phyloP scores from a whole-genome alignment of 37 sponge, comb jelly and placozoan species.

The Beroe ovata region DNA sequence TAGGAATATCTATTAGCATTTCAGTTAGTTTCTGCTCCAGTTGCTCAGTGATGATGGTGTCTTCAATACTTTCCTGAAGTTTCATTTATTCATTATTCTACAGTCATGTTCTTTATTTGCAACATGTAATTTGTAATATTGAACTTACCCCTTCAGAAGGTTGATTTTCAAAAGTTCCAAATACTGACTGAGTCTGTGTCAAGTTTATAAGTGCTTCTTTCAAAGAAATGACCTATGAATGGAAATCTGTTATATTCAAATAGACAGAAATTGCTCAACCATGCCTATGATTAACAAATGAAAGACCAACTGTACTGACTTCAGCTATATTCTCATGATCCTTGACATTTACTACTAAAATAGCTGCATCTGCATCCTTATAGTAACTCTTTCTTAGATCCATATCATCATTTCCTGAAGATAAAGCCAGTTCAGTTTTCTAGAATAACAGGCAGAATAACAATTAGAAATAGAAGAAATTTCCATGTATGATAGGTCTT shows the following conservation, averaged over 20 bases:
- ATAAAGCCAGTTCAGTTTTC: too few relatives aligned
- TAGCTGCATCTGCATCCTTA: conserved; percentile 23
- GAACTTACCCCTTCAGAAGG: neutral
- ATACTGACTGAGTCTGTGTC: conserved; percentile 8
- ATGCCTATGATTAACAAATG: too few relatives aligned
- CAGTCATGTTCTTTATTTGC: neutral
- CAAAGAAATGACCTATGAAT: conserved; percentile 19
- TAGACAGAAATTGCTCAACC: too few relatives aligned
- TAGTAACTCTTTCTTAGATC: conserved; percentile 39
- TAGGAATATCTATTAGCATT: conserved; percentile 11
- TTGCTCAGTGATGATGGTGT: neutral
- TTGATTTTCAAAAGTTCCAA: conserved; percentile 14
- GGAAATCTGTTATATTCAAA: too few relatives aligned
- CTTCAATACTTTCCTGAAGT: neutral
- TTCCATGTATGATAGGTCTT: too few relatives aligned
- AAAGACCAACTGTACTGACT: too few relatives aligned
- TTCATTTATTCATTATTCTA: neutral
- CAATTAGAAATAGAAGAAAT: too few relatives aligned
- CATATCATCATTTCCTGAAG: conserved; percentile 12
- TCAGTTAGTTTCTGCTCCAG: neutral
- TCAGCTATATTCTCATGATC: conserved; percentile 12
- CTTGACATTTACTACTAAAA: conserved; percentile 24
- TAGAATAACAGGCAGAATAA: too few relatives aligned
- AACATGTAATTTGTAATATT: too few relatives aligned
- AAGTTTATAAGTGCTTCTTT: neutral